Evolutionary conservation across 2,888 invertebrate species (phyloP), one percentile per base, ranked within the genome.

Genomic region (Piscicola geometra): DNA sequence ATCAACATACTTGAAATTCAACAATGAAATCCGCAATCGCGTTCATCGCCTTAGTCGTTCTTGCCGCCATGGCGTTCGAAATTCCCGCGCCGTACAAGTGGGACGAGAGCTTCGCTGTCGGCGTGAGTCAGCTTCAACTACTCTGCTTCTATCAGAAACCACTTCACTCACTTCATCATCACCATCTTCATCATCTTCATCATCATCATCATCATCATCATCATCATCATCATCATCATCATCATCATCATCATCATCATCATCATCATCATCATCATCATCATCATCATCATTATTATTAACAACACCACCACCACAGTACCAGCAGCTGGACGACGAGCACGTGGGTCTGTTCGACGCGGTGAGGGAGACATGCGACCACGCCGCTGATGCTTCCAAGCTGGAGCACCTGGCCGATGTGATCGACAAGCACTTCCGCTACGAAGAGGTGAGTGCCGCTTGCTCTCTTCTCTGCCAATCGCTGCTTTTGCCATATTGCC

Each of bases 171-270:
- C n/a, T n/a, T n/a, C n/a, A 9, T 68, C 28, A 32, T 68, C n/a
- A n/a, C n/a, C n/a, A n/a, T n/a, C n/a, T n/a, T n/a, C 25, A n/a
- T 1, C 5, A 0, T 68, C 33, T 68, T 68, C 33, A 12, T 1
- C 18, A 33, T 70, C 33, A 70, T 1, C 41, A 33, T n/a, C 25
- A 41, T 33, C 47, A 70, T n/a, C 70, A 70, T 70, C 70, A 70
- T 35, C 70, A 70, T 70, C 35, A 33, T 2, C 70, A 36, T 70
- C 35, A 36, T 70, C 3, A 36, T 36, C 3, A 2, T 70, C 35
- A 18, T 70, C 41, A 28, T 2, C 70, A 36, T 33, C 35, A 3
- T 70, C 70, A 36, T 50, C 52, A 50, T 50, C 52, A 18, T 50
- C 52, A 50, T 12, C 52, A 18, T 50, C 18, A 50, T 50, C 15